These are phyloP conservation scores for Halichondria panicea DNA, from an alignment of 37 sponge, comb jelly and placozoan genomes.

Conservation along the genomic window DNA sequence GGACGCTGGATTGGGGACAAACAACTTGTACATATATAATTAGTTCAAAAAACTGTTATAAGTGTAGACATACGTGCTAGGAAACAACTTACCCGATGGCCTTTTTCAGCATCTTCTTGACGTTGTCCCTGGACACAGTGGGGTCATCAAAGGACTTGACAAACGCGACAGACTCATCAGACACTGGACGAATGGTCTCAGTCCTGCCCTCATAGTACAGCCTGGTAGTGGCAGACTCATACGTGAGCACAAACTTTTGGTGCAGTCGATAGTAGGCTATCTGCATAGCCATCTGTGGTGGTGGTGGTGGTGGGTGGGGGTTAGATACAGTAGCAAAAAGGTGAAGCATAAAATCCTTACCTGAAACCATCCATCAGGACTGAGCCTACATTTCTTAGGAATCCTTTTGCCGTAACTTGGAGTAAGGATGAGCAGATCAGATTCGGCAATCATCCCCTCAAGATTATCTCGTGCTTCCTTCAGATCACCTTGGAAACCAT, in stretches of 20 bases:
- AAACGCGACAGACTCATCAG: constrained; percentile 58
- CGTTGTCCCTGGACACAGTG: constrained; percentile 21
- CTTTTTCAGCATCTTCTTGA: constrained; percentile 42
- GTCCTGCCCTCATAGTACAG: constrained; percentile 81
- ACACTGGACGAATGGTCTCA: constrained; percentile 88
- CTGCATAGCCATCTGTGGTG: constrained; percentile 76
- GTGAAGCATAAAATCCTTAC: too few relatives aligned
- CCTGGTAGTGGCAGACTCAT: constrained; percentile 85
- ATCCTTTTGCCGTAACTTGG: constrained; percentile 61
- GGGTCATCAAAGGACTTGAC: constrained; percentile 59
- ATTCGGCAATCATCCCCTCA: constrained; percentile 45
- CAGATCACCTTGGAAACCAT: constrained; percentile 38
- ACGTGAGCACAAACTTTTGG: constrained; percentile 66
- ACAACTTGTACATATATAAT: too few relatives aligned
- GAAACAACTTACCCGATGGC: constrained; percentile 55
- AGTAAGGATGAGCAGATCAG: constrained; percentile 37
- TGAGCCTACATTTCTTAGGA: constrained; percentile 61
- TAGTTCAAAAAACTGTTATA: neutral
- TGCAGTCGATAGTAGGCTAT: constrained; percentile 70
- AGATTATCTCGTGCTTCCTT: constrained; percentile 30
- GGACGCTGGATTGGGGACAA: too few relatives aligned
- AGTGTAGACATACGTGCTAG: neutral
- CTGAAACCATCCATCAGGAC: constrained; percentile 86
- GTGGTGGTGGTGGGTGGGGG: too few relatives aligned
- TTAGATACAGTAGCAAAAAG: too few relatives aligned